phyloP scores from a whole-genome alignment of 2,888 invertebrate species.

The Pammene aurita region DNA sequence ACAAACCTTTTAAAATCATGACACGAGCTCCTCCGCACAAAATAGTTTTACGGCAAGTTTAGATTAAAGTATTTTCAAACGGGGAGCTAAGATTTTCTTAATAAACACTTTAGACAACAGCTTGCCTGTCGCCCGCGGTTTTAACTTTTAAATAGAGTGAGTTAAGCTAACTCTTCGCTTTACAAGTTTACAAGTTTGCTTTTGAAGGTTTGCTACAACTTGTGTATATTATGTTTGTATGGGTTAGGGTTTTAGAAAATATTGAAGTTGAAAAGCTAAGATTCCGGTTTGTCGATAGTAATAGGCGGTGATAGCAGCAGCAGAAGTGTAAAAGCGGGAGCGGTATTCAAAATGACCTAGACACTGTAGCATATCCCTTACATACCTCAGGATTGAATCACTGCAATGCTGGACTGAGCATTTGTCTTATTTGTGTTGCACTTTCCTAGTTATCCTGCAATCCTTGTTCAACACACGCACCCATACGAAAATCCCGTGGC shows the following conservation, averaged over 20 bases:
- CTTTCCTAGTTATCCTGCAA: too few species aligned
- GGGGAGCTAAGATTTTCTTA: constrained; percentile 34
- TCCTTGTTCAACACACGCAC: too few species aligned
- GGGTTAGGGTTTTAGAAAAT: background rate
- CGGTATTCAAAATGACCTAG: too few species aligned
- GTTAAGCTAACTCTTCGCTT: constrained; percentile 33
- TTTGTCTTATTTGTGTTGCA: too few species aligned
- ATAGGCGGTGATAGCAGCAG: too few species aligned
- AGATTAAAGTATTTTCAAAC: constrained; percentile 27
- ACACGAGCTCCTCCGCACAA: constrained; percentile 20
- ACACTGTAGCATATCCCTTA: too few species aligned
- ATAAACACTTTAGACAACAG: constrained; percentile 40
- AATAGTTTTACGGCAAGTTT: constrained; percentile 30
- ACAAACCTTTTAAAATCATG: constrained; percentile 14
- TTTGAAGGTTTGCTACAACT: constrained; percentile 25
- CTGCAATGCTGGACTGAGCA: too few species aligned
- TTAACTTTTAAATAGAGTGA: constrained; percentile 39
- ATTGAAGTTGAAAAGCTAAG: background rate
- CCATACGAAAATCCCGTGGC: too few species aligned
- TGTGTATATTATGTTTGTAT: background rate
- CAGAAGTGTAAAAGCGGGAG: too few species aligned
- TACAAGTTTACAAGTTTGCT: constrained; percentile 30
- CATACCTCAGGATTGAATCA: too few species aligned
- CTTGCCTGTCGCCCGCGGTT: constrained; percentile 33
- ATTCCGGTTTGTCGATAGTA: background rate